Conservation (phyloP, 2,797 vertebrate genomes). For the Alcedo quadribrachys region DNA sequence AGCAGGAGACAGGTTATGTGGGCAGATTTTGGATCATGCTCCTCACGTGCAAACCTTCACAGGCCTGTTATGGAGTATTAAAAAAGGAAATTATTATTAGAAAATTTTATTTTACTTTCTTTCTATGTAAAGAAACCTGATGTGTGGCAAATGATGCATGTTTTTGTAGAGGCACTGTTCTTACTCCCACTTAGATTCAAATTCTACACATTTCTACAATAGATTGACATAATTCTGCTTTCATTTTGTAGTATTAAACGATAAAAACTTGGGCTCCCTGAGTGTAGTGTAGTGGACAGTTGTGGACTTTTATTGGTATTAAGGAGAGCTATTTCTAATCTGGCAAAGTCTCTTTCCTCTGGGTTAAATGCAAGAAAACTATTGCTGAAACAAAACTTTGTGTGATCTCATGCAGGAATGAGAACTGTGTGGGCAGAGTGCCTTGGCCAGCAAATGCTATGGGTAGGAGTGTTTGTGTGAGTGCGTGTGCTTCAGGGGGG, state of each 20-base stretch:
- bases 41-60: background rate
- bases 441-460: background rate
- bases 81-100: background rate
- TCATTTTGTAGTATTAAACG: background rate
- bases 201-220: background rate
- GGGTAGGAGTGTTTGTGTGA: background rate
- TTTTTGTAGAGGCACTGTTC: background rate
- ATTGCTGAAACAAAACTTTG: background rate
- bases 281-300: background rate
- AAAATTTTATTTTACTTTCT: background rate
- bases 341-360: background rate
- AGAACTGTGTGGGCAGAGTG: constrained; percentile 20
- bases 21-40: background rate
- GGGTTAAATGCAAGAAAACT: background rate
- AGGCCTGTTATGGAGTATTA: background rate
- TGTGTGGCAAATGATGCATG: accelerated
- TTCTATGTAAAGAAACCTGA: background rate
- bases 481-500: background rate
- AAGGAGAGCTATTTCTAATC: background rate
- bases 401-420: constrained; percentile 1
- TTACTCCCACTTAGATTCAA: background rate
- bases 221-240: background rate
- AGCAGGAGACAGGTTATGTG: background rate
- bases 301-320: background rate
- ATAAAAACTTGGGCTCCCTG: background rate